Conservation (phyloP, 2,797 vertebrate genomes). For the Coendou prehensilis region DNA sequence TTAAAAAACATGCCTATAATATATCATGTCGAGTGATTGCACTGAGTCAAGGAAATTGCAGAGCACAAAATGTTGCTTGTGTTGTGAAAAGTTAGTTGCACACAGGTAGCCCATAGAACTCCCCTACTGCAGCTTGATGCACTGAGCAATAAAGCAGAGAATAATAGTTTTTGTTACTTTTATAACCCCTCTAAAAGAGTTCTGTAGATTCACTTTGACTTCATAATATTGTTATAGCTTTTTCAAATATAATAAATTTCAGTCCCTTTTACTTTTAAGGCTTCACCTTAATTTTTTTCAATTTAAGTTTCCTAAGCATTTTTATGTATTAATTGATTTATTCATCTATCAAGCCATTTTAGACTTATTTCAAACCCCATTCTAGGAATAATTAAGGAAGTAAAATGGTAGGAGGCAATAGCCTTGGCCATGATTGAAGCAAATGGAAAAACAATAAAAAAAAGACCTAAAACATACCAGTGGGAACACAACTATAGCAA, state of each 20-base stretch:
- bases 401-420: not conserved
- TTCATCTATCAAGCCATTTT: not conserved
- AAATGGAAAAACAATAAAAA: not conserved
- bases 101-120: not conserved
- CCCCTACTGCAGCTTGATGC: not conserved
- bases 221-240: not conserved
- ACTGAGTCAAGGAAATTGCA: constrained; percentile 39
- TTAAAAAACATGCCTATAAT: constrained; percentile 28
- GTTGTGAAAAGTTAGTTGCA: constrained; percentile 35
- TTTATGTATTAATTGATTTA: not conserved
- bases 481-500: not conserved
- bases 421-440: not conserved
- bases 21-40: not conserved
- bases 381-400: not conserved
- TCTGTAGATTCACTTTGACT: constrained; percentile 31
- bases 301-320: not conserved
- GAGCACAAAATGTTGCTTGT: not conserved
- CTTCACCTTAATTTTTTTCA: not conserved
- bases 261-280: not conserved
- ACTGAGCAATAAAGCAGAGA: not conserved
- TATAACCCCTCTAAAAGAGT: not conserved
- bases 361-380: not conserved
- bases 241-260: constrained; percentile 30
- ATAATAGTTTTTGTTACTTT: not conserved
- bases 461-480: not conserved